A percentile compares a stretch with the other conserved stretches of the same genome.
phyloP scores from a whole-genome alignment of 2,113 vertebrate species.

The Chionis minor region DNA sequence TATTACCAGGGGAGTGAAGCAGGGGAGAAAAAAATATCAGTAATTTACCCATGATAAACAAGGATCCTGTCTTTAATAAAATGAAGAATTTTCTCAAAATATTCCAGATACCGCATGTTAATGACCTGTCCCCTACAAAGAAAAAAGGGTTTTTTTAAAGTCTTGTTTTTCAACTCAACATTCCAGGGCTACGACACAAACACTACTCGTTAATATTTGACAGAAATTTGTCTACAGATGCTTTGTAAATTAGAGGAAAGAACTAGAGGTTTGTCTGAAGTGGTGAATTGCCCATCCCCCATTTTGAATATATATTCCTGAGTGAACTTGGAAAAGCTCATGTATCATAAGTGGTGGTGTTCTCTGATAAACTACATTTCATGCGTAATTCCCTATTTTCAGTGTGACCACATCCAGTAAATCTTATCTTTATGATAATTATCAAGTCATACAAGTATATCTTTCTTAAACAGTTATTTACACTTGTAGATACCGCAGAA shows the following conservation, averaged over 20 bases:
- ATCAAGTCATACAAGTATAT: not conserved
- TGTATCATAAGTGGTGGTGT: not conserved
- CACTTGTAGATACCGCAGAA: not conserved
- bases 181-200: not conserved
- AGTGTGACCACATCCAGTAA: not conserved
- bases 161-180: not conserved
- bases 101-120: slow-evolving; percentile 95
- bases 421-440: not conserved
- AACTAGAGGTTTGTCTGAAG: not conserved
- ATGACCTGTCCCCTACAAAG: slow-evolving; percentile 90
- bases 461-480: not conserved
- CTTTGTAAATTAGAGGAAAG: not conserved
- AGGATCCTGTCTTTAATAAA: slow-evolving; percentile 98
- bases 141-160: not conserved
- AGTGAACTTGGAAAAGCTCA: not conserved
- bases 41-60: slow-evolving; percentile 91
- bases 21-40: not conserved
- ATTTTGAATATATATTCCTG: not conserved
- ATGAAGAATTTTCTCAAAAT: slow-evolving; percentile 95
- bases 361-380: not conserved
- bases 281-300: not conserved
- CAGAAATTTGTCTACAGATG: not conserved
- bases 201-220: not conserved
- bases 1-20: not conserved
- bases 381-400: not conserved